Evolutionary conservation across 2,797 vertebrate species (phyloP).

Genomic region (Protosalanx chinensis): DNA sequence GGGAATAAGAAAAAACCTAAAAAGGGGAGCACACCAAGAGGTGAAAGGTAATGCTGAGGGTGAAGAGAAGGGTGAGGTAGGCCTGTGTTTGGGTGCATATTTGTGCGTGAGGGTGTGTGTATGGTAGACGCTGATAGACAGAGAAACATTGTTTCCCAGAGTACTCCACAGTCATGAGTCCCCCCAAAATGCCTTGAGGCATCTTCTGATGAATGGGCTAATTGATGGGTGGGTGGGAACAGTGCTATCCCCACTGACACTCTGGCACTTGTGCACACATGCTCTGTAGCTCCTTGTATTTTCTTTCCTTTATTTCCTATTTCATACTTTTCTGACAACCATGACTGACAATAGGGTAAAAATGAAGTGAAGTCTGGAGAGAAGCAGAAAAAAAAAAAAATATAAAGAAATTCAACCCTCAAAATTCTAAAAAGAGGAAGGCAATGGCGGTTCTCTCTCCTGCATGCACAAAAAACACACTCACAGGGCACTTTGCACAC

Average conservation of each 20-base stretch:
- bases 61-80: neutral
- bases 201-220: conserved; percentile 4
- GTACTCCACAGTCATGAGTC: conserved; percentile 1
- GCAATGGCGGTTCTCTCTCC: too few species aligned
- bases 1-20: neutral
- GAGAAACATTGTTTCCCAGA: conserved; percentile 9
- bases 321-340: neutral
- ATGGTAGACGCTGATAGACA: neutral
- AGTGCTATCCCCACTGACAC: neutral
- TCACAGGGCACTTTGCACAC: conserved; percentile 44
- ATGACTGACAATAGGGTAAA: neutral
- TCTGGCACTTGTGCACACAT: neutral
- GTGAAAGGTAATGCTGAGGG: neutral
- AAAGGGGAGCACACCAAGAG: neutral
- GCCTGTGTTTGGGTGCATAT: neutral
- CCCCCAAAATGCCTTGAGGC: neutral
- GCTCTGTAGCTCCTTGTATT: neutral
- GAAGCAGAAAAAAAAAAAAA: too few species aligned
- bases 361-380: too few species aligned
- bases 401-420: too few species aligned
- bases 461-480: conserved; percentile 28
- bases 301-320: neutral
- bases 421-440: too few species aligned
- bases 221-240: neutral
- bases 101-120: neutral